Conservation (phyloP, 2,113 vertebrate species). For the Pogonocichla stellata region DNA sequence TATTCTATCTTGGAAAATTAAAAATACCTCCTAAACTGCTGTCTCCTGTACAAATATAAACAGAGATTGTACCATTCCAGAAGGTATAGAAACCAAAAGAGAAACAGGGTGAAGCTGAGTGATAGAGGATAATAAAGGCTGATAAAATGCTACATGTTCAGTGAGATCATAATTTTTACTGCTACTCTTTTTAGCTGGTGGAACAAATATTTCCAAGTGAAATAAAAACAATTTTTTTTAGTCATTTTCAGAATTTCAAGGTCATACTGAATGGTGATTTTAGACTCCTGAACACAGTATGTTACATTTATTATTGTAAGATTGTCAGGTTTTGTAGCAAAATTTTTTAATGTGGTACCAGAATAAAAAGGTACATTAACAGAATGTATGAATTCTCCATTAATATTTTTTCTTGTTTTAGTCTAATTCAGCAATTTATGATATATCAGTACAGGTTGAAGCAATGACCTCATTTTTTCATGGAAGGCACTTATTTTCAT, state of each 20-base stretch:
- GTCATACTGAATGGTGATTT: not conserved
- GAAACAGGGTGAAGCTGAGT: not conserved
- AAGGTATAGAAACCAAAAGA: not conserved
- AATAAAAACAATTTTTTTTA: not conserved
- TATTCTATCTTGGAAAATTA: not conserved
- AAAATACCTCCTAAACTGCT: not conserved
- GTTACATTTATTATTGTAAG: not conserved
- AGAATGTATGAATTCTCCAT: not conserved
- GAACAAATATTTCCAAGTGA: not conserved
- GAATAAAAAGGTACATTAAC: not conserved
- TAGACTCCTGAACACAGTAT: not conserved
- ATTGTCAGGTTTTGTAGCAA: not conserved
- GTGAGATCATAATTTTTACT: not conserved
- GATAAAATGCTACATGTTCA: not conserved
- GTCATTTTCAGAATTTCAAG: not conserved
- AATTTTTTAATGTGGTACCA: not conserved
- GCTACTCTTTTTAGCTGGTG: not conserved
- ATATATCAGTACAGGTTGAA: not conserved
- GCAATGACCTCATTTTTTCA: not conserved
- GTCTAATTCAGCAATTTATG: not conserved
- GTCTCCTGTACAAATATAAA: not conserved
- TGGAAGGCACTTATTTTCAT: not conserved
- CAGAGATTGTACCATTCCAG: not conserved
- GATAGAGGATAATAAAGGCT: not conserved
- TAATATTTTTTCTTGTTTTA: not conserved